Conservation (phyloP, 1,140 invertebrate genomes). For the Cardiocondyla obscurior region DNA sequence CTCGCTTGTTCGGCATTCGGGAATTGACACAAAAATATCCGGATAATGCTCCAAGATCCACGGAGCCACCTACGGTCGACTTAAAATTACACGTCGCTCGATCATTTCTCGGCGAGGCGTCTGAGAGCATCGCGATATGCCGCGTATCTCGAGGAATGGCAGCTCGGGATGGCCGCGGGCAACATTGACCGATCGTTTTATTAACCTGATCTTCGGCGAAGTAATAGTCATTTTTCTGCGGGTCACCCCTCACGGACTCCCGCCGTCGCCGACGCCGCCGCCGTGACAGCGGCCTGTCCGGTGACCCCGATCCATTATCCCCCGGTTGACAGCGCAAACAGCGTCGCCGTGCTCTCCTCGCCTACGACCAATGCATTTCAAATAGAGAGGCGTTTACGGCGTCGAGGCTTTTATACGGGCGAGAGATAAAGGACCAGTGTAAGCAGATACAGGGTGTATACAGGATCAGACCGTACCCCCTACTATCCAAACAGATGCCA, state of each 20-base stretch:
- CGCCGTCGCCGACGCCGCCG: not conserved
- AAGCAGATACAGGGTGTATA: not conserved
- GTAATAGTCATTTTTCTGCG: slow-evolving; percentile 69
- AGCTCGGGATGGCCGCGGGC: slow-evolving; percentile 41
- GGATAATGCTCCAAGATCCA: not conserved
- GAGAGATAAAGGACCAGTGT: not conserved
- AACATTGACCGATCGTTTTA: slow-evolving; percentile 78
- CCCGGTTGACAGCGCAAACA: slow-evolving; percentile 77
- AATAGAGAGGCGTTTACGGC: slow-evolving; percentile 72
- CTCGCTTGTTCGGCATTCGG: not conserved
- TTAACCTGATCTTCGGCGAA: slow-evolving; percentile 71
- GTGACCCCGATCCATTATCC: slow-evolving; percentile 76
- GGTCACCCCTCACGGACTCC: not conserved
- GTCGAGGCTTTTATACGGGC: slow-evolving; percentile 12
- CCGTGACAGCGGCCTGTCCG: slow-evolving; percentile 47
- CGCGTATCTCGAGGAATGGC: slow-evolving; percentile 53
- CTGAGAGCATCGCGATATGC: slow-evolving; percentile 50
- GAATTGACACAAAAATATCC: not conserved
- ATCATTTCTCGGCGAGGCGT: slow-evolving; percentile 45
- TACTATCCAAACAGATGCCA: not conserved
- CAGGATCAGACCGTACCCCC: not conserved
- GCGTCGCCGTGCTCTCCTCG: slow-evolving; percentile 57
- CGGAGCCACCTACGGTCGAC: not conserved
- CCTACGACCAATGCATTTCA: slow-evolving; percentile 79
- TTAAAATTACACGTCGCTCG: slow-evolving; percentile 50